A percentile compares a stretch with the other conserved stretches of the same genome.
These are phyloP conservation scores for Gallirallus australis DNA, from an alignment of 2,797 vertebrate species.

Conservation along the genomic window DNA sequence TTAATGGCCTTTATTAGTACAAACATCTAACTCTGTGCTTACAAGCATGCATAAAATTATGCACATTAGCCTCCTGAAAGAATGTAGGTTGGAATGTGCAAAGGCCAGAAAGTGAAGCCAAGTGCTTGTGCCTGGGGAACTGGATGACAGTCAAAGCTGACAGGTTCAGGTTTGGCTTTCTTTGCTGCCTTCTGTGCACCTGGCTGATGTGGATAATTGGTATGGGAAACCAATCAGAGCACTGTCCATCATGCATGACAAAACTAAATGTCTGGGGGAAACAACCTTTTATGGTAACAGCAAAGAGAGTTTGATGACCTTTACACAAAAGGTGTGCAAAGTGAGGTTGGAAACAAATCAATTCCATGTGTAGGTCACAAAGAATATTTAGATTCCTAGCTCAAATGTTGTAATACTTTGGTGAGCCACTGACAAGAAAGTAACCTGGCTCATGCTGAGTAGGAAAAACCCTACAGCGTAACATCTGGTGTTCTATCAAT, in stretches of 20 bases:
- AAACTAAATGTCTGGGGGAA: not conserved
- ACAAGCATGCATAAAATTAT: not conserved
- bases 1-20: not conserved
- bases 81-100: not conserved
- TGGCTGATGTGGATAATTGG: not conserved
- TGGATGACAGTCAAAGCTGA: not conserved
- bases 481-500: not conserved
- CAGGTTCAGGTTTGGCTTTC: not conserved
- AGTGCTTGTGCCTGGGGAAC: not conserved
- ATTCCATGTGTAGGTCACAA: not conserved
- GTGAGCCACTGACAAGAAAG: not conserved
- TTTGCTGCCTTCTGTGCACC: not conserved
- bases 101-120: not conserved
- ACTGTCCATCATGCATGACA: not conserved
- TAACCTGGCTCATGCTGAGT: not conserved
- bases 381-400: not conserved
- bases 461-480: not conserved
- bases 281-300: accelerated
- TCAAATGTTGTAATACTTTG: too few relatives aligned
- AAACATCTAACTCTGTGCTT: not conserved
- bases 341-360: not conserved
- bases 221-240: not conserved
- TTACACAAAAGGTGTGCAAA: not conserved
- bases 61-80: not conserved
- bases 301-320: not conserved